Conservation (phyloP, 2,113 vertebrate genomes). For the Hylia prasina region DNA sequence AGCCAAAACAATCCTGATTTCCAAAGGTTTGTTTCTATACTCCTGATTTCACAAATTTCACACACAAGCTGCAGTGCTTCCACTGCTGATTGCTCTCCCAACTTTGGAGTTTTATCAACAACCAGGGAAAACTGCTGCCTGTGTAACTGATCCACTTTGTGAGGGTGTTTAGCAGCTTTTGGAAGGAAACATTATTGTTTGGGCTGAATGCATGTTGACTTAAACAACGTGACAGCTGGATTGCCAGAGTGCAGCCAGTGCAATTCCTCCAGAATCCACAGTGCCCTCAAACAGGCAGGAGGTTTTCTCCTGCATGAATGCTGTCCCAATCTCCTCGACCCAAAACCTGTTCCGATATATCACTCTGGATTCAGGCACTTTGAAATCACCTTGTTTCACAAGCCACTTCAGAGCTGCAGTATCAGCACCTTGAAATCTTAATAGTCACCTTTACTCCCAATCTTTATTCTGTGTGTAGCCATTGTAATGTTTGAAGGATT, state of each 20-base stretch:
- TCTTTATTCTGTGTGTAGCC: not conserved
- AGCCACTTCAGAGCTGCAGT: not conserved
- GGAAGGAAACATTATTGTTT: not conserved
- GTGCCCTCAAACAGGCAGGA: not conserved
- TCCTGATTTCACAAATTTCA: not conserved
- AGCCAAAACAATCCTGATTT: constrained; percentile 17
- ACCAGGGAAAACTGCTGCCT: not conserved
- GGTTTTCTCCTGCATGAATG: not conserved
- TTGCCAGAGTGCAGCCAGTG: not conserved
- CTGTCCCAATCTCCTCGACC: not conserved
- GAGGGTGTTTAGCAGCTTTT: not conserved
- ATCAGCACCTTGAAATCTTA: not conserved
- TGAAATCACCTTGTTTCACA: not conserved
- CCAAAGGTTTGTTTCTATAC: not conserved
- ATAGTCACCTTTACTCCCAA: not conserved
- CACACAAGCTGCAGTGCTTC: not conserved
- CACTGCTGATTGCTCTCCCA: not conserved
- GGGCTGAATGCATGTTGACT: not conserved
- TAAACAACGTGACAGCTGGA: not conserved
- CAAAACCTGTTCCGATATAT: fast-evolving
- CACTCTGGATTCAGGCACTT: not conserved
- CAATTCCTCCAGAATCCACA: not conserved
- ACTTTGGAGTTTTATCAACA: not conserved
- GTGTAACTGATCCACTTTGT: fast-evolving
- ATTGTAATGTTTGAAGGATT: not conserved